Evolutionary conservation across 2,113 vertebrate species (phyloP), one percentile per base, ranked within the genome.

Genomic region (Scomber scombrus): DNA sequence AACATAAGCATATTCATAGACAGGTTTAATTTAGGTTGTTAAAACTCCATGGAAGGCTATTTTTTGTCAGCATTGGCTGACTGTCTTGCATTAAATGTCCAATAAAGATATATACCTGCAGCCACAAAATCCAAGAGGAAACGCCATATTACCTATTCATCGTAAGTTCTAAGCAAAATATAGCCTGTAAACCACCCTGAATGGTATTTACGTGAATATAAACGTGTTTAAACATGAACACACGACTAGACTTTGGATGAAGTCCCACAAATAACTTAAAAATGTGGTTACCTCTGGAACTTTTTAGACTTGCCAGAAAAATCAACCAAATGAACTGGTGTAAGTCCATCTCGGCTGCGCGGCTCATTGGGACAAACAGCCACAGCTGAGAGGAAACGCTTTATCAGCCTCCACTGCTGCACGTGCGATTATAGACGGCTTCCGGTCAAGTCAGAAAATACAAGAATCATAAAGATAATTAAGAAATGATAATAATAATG

Each of bases 301-400:
- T 0, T n/a, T 8, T 55, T 12, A 82, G 18, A 75, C 13, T 26
- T 1, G 78, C 16, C 19, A 93, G 71, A 4, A 90, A 29, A 43
- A 86, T 0, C 29, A 66, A 55, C 63, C 43, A 84, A 55, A 85
- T 3, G 16, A 89, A 43, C 11, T 3, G 40, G 43, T 19, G 45
- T 14, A 63, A 43, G 47, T 91, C 75, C 93, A 94, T 94, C 34
- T 55, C 71, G 52, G 50, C 83, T 18, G 67, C 78, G 15, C 62
- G 11, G 21, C 78, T 89, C 82, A 34, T 64, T 45, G 0, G 18
- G 56, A 79, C 57, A 57, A 88, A 51, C 74, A 0, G 18, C 11
- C 0, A 1, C 88, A 86, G 11, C 77, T 87, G 89, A 13, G 71
- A 57, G 51, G 49, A 43, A 58, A 57, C 4, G 65, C 23, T 74